phyloP scores from a whole-genome alignment of 2,888 invertebrate species.

The Chironomus tentans region DNA sequence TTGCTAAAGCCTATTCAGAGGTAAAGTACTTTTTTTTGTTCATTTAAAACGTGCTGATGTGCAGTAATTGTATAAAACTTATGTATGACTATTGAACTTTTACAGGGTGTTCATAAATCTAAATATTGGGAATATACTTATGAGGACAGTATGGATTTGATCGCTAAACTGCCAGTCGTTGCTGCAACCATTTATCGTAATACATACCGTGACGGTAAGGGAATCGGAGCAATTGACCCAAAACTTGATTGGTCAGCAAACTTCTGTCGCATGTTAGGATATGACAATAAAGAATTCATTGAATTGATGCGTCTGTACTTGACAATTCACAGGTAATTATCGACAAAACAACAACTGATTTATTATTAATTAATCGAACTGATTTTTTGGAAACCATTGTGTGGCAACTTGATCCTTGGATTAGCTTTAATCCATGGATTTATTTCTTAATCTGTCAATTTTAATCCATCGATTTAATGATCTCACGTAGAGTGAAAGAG shows the following conservation, averaged over 20 bases:
- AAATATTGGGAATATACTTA: conserved; percentile 72
- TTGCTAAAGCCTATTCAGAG: conserved; percentile 63
- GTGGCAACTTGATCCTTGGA: too few species aligned
- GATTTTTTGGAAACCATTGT: too few species aligned
- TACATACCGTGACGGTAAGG: conserved; percentile 55
- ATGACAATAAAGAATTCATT: conserved; percentile 59
- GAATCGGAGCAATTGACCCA: conserved; percentile 67
- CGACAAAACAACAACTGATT: too few species aligned
- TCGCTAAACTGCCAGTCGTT: conserved; percentile 77
- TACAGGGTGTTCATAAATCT: conserved; percentile 56
- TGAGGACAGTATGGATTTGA: conserved; percentile 79
- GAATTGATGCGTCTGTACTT: conserved; percentile 79
- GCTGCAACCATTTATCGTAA: conserved; percentile 82
- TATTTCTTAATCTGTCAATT: too few species aligned
- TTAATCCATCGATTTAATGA: too few species aligned
- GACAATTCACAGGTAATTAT: conserved; percentile 57
- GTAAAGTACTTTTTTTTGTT: conserved; percentile 29
- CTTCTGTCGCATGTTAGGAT: conserved; percentile 73
- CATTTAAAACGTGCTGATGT: too few species aligned
- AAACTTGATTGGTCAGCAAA: conserved; percentile 78
- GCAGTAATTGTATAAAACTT: background rate
- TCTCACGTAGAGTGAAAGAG: too few species aligned
- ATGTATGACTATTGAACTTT: background rate
- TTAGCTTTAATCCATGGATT: too few species aligned
- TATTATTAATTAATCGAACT: too few species aligned